A percentile compares a stretch with the other conserved stretches of the same genome.
Conservation (phyloP, 1,140 invertebrate genomes). For the Saxidomus purpurata region DNA sequence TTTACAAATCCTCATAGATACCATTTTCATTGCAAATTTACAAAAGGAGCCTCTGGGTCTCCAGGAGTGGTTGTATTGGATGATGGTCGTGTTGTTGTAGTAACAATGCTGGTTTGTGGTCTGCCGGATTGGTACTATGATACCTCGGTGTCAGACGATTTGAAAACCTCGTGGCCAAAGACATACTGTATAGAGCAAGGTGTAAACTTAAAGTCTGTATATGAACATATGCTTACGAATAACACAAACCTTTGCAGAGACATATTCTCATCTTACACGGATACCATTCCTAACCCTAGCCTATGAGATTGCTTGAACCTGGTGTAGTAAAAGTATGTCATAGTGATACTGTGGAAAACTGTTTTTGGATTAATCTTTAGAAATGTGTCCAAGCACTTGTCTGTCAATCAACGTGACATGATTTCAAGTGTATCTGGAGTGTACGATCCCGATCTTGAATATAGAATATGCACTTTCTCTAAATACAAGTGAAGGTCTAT, state of each 20-base stretch:
- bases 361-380: too few species aligned
- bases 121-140: slow-evolving; percentile 47
- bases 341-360: too few species aligned
- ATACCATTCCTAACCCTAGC: slow-evolving; percentile 1
- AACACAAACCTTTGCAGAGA: background rate
- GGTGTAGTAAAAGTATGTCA: too few species aligned
- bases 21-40: slow-evolving; percentile 36
- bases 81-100: slow-evolving; percentile 34
- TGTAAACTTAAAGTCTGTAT: slow-evolving; percentile 16
- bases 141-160: background rate
- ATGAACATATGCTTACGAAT: background rate
- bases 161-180: slow-evolving; percentile 23
- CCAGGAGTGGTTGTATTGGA: slow-evolving; percentile 12
- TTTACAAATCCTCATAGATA: slow-evolving; percentile 9
- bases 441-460: too few species aligned
- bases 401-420: too few species aligned
- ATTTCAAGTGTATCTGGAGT: too few species aligned
- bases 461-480: too few species aligned
- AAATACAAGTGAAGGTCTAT: too few species aligned
- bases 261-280: background rate
- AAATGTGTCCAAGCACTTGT: too few species aligned
- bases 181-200: slow-evolving; percentile 41
- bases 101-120: slow-evolving; percentile 43
- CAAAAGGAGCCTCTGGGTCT: slow-evolving; percentile 30
- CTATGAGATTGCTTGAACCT: too few species aligned